These are phyloP conservation scores for Pissodes strobi DNA, from an alignment of 1,140 invertebrate species.

Conservation along the genomic window DNA sequence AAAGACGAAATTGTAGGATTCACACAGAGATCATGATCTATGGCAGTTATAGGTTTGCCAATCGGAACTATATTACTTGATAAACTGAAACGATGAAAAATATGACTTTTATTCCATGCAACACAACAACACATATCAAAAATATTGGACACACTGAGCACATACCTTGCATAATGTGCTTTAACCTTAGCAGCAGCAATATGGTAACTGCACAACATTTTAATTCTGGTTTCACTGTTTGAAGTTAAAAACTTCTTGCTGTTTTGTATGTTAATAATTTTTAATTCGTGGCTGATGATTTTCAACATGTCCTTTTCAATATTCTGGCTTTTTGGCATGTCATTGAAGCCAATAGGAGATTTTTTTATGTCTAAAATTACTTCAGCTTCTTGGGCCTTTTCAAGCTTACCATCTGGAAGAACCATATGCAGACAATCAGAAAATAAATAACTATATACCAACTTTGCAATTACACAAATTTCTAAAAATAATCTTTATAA, in stretches of 20 bases:
- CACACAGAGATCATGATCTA: neutral
- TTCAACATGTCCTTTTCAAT: slow-evolving; percentile 7
- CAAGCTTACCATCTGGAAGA: neutral
- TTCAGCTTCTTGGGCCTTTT: neutral
- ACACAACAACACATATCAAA: too few species aligned
- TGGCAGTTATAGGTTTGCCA: slow-evolving; percentile 3
- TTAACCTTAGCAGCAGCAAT: slow-evolving; percentile 3
- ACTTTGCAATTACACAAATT: too few species aligned
- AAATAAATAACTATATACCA: too few species aligned
- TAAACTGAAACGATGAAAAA: too few species aligned
- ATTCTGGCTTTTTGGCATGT: slow-evolving; percentile 14
- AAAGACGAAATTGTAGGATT: slow-evolving; percentile 13
- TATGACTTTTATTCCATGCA: too few species aligned
- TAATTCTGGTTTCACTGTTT: slow-evolving; percentile 1
- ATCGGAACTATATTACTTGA: slow-evolving; percentile 10
- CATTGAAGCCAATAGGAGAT: slow-evolving; percentile 16
- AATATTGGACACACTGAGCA: too few species aligned
- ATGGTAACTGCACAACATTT: slow-evolving; percentile 18
- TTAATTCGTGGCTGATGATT: slow-evolving; percentile 9
- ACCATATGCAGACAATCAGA: too few species aligned
- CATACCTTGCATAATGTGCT: slow-evolving; percentile 14
- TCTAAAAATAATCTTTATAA: neutral
- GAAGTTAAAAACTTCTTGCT: slow-evolving; percentile 18
- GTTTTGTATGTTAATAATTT: slow-evolving; percentile 21
- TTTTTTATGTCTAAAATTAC: slow-evolving; percentile 5